Evolutionary conservation across 1,140 invertebrate genomes (phyloP), one percentile per base, ranked within the genome.

Genomic region (Choristoneura fumiferana): DNA sequence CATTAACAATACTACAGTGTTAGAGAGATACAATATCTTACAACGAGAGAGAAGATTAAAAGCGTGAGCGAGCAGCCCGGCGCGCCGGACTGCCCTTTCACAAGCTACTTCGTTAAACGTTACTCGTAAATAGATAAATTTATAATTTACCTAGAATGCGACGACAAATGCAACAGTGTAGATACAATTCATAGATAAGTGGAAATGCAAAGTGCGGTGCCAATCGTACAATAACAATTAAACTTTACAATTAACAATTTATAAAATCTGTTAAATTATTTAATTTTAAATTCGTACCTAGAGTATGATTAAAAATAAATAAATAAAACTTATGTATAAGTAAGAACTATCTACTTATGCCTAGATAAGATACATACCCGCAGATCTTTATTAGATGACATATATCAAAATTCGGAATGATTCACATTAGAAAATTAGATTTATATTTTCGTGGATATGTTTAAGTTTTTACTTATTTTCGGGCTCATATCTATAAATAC

Each of bases 1-100:
- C 67, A 78, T 87, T 86, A 84, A 81, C 67, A 80, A 62, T 76
- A 69, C 81, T 84, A 86, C 78, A 74, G 76, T 84, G 73, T 82
- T 83, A 81, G 78, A 65, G 39, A 54, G 35, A 76, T 76, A 82
- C 68, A 79, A 62, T 77, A 74, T 78, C 70, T 78, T 78, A 87
- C 69, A 82, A 65, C 62, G 54, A 75, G 73, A 75, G 76, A 71
- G 73, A 76, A 80, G 70, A 78, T 70, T n/a, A 69, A 74, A 81
- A 79, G 71, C 74, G 62, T 73, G 79, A 86, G 84, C 77, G 82
- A 84, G 83, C 80, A 84, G 82, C 67, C 35, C 34, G 15, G 15
- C 33, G 36, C 12, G 14, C 39, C 4, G 22, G 5, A n/a, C 77
- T 78, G 82, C 80, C 78, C 80, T 77, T 80, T 76, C 78, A 74